Conservation (phyloP, 2,888 invertebrate species). For the Sinhomidia bicolor region DNA sequence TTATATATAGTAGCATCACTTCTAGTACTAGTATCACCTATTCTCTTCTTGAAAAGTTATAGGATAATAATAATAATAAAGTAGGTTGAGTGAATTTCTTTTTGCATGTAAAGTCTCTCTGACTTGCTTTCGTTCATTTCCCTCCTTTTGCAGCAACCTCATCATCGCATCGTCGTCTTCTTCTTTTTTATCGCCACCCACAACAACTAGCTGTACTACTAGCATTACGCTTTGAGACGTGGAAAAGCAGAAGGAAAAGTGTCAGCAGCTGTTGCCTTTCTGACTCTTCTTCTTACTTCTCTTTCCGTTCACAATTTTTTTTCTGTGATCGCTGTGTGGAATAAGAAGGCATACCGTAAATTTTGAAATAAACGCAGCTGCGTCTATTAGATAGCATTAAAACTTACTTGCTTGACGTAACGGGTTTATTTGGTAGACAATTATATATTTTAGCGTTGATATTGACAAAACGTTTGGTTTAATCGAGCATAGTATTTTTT, state of each 20-base stretch:
- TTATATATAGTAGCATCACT: neutral
- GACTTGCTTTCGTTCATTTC: conserved; percentile 24
- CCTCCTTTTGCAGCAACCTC: neutral
- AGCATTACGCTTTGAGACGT: too few relatives aligned
- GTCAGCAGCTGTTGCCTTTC: conserved; percentile 68
- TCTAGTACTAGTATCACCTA: neutral
- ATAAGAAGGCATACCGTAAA: neutral
- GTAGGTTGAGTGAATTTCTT: conserved; percentile 32
- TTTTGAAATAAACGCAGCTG: too few relatives aligned
- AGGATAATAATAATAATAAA: conserved; percentile 16
- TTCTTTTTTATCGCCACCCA: conserved; percentile 15
- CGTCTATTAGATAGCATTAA: too few relatives aligned
- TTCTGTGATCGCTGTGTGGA: neutral
- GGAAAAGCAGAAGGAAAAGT: conserved; percentile 38
- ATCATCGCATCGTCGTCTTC: neutral
- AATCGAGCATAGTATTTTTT: too few relatives aligned
- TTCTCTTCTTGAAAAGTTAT: neutral
- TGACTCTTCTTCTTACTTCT: conserved; percentile 49
- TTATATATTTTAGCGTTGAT: too few relatives aligned
- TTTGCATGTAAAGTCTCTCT: neutral
- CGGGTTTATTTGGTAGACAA: too few relatives aligned
- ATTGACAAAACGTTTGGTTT: too few relatives aligned
- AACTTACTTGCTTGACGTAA: too few relatives aligned
- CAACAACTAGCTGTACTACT: neutral
- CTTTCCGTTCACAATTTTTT: conserved; percentile 27